Base-by-base conservation (phyloP, 2,888 invertebrate genomes). In the Epirrhoe tristata region DNA sequence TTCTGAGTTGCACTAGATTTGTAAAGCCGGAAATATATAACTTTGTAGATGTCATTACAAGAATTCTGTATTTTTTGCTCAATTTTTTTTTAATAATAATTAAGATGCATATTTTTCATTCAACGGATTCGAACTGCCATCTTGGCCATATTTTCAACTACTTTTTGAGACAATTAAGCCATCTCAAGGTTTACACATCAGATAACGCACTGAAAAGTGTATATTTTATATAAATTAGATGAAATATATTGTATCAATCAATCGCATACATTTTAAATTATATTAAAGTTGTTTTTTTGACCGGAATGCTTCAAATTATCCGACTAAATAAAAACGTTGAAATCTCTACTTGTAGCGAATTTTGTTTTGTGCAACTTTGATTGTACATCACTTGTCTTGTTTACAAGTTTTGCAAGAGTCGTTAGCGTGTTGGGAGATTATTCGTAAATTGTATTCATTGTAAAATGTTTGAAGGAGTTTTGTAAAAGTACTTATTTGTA, bases 381-480 rank as follows among this genome's bases (percentile, higher is more conserved):
- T 84, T 88, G 84, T 85, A 81, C 82, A 81, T 84, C 85, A 84
- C 78, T 81, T 84, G 84, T 87, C 78, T 81, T 84, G 84, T 87
- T 86, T 84, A 84, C 67, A 67, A 67, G 48, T 58, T 66, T 57
- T 39, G 50, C 82, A 85, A 83, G 79, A 80, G 80, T 83, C 82
- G 84, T 87, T 85, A 87, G 81, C 80, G 74, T 84, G 82, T 80
- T 77, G 32, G 73, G 71, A 75, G 75, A 81, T 83, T 77, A 79
- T 79, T 78, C 76, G 54, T 68, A 71, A 75, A 76, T 77, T 78
- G 73, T 75, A 72, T 76, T 77, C 75, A 79, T 81, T 78, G 78
- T 72, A 64, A 75, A 74, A 77, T 74, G 73, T 74, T 75, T 58
- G 70, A 55, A 36, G 58, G 56, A 58, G 67, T 69, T 64, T 61